phyloP scores from a whole-genome alignment of 2,113 vertebrate genomes.

The Eclectus roratus region DNA sequence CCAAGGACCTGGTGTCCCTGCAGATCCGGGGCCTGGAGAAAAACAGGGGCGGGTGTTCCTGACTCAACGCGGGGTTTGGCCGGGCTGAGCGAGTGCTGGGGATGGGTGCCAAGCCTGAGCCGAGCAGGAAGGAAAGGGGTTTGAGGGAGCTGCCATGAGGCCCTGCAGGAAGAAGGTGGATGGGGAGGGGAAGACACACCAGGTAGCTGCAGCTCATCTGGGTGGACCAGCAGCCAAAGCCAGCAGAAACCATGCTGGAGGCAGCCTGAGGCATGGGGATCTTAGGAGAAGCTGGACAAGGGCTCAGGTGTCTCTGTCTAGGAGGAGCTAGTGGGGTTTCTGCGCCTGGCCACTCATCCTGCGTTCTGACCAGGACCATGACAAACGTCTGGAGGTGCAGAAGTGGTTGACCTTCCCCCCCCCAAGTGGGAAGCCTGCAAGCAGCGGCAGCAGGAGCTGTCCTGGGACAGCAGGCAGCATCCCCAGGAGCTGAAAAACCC shows the following conservation, averaged over 20 bases:
- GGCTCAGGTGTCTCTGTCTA: not conserved
- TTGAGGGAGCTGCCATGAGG: not conserved
- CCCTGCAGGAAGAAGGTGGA: not conserved
- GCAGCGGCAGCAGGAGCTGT: fast-evolving
- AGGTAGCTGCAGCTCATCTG: not conserved
- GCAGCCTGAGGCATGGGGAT: fast-evolving
- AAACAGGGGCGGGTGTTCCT: slow-evolving; percentile 58
- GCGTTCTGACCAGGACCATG: not conserved
- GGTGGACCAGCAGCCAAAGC: not conserved
- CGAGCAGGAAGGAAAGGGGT: slow-evolving; percentile 22
- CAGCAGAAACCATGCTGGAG: not conserved
- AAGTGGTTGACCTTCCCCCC: not conserved
- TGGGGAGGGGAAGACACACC: not conserved
- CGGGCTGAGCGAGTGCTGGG: not conserved
- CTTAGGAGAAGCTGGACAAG: not conserved
- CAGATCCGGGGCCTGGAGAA: slow-evolving; percentile 22
- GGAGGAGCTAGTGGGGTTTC: not conserved
- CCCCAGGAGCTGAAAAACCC: not conserved
- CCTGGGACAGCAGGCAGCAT: not conserved
- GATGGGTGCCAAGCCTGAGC: slow-evolving; percentile 20
- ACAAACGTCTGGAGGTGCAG: not conserved
- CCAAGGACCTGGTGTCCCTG: not conserved
- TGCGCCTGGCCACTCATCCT: not conserved
- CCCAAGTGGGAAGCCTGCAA: not conserved
- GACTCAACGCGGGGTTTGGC: slow-evolving; percentile 22